Evolutionary conservation across 23 tunicate species (phyloP).

Genomic region (Ciona savignyi): DNA sequence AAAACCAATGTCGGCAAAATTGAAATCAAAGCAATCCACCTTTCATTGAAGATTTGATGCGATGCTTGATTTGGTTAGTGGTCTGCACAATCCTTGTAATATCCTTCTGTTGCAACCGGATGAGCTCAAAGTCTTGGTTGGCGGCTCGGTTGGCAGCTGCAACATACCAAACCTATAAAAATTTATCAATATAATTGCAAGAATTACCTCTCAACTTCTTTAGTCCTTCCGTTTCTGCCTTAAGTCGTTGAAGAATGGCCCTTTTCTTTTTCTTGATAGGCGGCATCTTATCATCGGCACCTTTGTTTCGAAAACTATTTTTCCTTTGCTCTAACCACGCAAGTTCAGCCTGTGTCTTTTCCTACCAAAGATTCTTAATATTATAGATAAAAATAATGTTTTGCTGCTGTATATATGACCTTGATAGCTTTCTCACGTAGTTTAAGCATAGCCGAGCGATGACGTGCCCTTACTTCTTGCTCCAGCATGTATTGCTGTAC

Average conservation of each 20-base stretch:
- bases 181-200: neutral
- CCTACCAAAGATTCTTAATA: conserved; percentile 14
- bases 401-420: conserved; percentile 17
- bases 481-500: conserved; percentile 75
- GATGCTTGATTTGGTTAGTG: conserved; percentile 41
- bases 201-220: conserved; percentile 60
- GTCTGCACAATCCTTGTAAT: conserved; percentile 17
- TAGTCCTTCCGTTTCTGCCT: conserved; percentile 72
- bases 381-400: too few relatives aligned
- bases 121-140: conserved; percentile 47
- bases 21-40: neutral
- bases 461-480: conserved; percentile 61
- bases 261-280: conserved; percentile 70
- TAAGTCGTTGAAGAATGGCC: conserved; percentile 50
- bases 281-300: conserved; percentile 92
- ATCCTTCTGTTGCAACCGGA: conserved; percentile 57
- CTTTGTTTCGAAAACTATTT: conserved; percentile 42
- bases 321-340: conserved; percentile 60
- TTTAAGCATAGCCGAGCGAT: conserved; percentile 65
- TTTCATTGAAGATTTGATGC: too few relatives aligned
- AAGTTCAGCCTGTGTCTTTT: conserved; percentile 71
- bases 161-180: neutral
- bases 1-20: neutral
- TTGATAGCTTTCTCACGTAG: conserved; percentile 83
- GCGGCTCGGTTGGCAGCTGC: conserved; percentile 79